Percentiles rank a stretch among this genome's conserved stretches.
phyloP scores from a whole-genome alignment of 2,797 vertebrate species.

The Parauchenoglanis punctatus region DNA sequence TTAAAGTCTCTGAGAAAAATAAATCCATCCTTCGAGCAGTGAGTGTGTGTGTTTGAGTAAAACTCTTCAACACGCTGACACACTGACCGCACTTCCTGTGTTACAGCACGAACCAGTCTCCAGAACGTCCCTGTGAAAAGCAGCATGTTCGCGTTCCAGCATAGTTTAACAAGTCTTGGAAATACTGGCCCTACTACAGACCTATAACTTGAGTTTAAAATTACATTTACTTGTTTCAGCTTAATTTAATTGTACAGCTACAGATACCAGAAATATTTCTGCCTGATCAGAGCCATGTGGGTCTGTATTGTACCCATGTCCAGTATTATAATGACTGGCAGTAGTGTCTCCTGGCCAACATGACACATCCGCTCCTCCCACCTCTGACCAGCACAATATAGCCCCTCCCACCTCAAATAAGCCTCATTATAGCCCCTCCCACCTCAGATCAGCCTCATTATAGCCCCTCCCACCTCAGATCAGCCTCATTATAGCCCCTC shows the following conservation, averaged over 20 bases:
- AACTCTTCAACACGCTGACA: neutral
- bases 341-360: neutral
- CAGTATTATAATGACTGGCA: neutral
- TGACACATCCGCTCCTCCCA: neutral
- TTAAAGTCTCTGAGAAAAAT: neutral
- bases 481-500: neutral
- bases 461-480: too few relatives aligned
- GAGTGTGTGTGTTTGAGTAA: neutral
- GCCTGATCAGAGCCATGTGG: neutral
- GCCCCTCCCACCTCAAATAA: neutral
- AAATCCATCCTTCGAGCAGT: neutral
- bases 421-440: neutral
- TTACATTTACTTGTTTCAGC: neutral
- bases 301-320: neutral
- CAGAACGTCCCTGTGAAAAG: neutral
- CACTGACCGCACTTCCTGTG: slow-evolving; percentile 1
- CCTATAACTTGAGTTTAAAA: neutral
- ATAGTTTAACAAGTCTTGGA: neutral
- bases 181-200: neutral
- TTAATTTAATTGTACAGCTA: neutral
- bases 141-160: neutral
- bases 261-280: neutral
- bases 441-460: neutral
- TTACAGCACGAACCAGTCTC: neutral
- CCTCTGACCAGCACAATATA: too few relatives aligned